These are phyloP conservation scores for Nemopilema nomurai DNA, from an alignment of 30 jellyfish, hydroid and myxozoan genomes.

Conservation along the genomic window DNA sequence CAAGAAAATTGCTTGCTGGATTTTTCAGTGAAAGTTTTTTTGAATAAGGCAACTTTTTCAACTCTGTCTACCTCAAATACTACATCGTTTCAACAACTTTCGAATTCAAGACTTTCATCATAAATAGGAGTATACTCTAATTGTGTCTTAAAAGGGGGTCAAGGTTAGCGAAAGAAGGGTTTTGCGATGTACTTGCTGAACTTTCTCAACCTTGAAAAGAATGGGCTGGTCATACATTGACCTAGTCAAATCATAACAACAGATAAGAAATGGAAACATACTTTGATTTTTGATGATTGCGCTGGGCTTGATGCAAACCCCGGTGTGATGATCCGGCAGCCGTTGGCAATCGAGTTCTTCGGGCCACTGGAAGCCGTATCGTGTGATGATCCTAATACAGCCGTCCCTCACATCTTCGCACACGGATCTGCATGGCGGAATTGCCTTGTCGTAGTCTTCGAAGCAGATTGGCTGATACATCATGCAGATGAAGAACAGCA, in stretches of 20 bases:
- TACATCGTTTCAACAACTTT: too few species aligned
- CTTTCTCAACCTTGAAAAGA: too few species aligned
- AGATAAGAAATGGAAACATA: constrained; percentile 12
- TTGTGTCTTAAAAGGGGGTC: too few species aligned
- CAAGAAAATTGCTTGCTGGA: too few species aligned
- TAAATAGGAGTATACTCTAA: too few species aligned
- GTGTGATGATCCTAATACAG: constrained; percentile 47
- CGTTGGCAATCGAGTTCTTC: constrained; percentile 71
- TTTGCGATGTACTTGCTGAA: too few species aligned
- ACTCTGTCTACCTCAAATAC: too few species aligned
- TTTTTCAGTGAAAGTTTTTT: too few species aligned
- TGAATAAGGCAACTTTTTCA: too few species aligned
- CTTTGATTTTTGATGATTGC: constrained; percentile 59
- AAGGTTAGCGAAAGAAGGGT: too few species aligned
- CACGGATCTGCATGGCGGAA: constrained; percentile 78
- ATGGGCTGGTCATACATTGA: too few species aligned
- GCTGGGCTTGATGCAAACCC: constrained; percentile 84
- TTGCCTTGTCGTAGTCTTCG: constrained; percentile 61
- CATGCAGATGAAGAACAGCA: constrained; percentile 78
- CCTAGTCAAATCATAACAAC: not conserved
- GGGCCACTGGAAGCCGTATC: constrained; percentile 64
- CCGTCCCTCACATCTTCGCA: constrained; percentile 63
- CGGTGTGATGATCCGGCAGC: constrained; percentile 82
- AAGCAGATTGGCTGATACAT: constrained; percentile 82
- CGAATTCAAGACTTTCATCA: too few species aligned